Conservation (phyloP, 2,113 vertebrate genomes). For the Microcebus lehilahytsara region DNA sequence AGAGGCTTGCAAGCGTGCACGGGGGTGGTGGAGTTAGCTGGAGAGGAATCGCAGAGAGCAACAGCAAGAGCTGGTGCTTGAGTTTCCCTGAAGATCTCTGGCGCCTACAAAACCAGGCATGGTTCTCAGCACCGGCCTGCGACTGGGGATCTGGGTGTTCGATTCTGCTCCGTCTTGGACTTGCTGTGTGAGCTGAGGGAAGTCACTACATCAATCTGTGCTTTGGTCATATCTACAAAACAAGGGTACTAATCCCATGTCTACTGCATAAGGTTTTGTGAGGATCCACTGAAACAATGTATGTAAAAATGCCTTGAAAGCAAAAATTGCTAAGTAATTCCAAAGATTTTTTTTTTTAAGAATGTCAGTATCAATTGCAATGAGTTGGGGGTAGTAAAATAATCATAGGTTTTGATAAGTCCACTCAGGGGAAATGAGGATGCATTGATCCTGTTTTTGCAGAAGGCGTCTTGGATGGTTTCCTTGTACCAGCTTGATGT, state of each 20-base stretch:
- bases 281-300: background rate
- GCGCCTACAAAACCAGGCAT: background rate
- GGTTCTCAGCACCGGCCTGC: no score
- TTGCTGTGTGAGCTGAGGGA: background rate
- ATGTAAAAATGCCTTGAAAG: background rate
- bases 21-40: background rate
- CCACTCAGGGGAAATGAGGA: background rate
- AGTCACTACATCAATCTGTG: background rate
- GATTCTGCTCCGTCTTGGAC: background rate
- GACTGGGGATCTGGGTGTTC: background rate
- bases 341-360: background rate
- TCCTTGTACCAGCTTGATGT: background rate
- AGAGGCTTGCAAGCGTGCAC: conserved; percentile 14
- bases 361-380: background rate
- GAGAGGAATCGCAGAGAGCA: background rate
- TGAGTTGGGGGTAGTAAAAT: background rate
- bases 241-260: background rate
- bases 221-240: background rate
- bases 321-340: background rate
- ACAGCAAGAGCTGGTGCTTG: background rate
- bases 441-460: background rate
- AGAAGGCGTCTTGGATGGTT: background rate
- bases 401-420: background rate
- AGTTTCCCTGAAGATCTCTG: background rate
- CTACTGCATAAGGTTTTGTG: background rate